Percentiles rank a stretch among this genome's conserved stretches.
Conservation (phyloP, 2,888 invertebrate species). For the Dynastes tityus region DNA sequence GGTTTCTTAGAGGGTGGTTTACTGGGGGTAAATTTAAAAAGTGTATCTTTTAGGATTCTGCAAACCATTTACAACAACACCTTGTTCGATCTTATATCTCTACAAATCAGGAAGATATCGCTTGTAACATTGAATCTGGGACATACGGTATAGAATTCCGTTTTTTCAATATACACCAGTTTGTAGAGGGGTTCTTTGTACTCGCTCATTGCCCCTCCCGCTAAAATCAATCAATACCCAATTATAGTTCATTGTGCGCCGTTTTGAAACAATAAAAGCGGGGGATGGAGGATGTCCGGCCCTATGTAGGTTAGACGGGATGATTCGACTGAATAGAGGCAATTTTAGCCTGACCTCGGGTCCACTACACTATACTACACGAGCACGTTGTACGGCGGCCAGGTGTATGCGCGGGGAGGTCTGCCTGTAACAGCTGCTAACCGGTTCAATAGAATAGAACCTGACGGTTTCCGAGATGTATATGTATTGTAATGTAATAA, state of each 20-base stretch:
- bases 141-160: too few relatives aligned
- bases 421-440: conserved; percentile 5
- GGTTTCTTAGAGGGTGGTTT: too few relatives aligned
- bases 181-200: too few relatives aligned
- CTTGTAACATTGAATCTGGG: too few relatives aligned
- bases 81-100: too few relatives aligned
- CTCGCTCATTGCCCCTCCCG: neutral
- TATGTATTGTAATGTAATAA: too few relatives aligned
- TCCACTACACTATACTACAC: neutral
- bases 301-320: conserved; percentile 5
- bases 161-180: too few relatives aligned
- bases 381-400: neutral
- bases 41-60: too few relatives aligned
- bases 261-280: conserved; percentile 22
- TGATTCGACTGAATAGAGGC: conserved; percentile 3
- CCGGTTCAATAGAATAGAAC: neutral
- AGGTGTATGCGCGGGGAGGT: neutral
- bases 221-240: conserved; percentile 27
- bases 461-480: too few relatives aligned
- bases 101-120: too few relatives aligned
- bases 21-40: too few relatives aligned
- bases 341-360: conserved; percentile 11
- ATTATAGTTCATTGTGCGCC: conserved; percentile 11
- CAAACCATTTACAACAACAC: too few relatives aligned
- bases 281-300: neutral